phyloP scores from a whole-genome alignment of 2,888 invertebrate genomes.

The Lycophotia porphyrea region DNA sequence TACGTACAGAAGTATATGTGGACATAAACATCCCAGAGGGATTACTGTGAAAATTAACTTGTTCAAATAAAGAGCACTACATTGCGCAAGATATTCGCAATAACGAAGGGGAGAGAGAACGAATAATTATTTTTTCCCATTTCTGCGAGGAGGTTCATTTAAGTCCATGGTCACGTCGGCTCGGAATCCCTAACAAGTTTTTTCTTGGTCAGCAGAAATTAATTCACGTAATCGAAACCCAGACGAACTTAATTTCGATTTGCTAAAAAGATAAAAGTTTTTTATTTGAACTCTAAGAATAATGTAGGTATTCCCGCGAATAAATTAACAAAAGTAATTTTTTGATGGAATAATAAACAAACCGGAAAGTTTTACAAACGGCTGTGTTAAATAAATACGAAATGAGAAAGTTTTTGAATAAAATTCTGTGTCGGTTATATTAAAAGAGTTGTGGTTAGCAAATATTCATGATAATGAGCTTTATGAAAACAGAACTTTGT shows the following conservation, averaged over 20 bases:
- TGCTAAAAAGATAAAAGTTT: conserved; percentile 52
- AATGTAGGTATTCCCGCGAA: conserved; percentile 2
- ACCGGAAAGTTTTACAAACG: conserved; percentile 33
- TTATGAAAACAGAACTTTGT: conserved; percentile 3
- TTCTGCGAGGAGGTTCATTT: conserved; percentile 69
- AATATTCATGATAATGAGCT: conserved; percentile 37
- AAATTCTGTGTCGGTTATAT: conserved; percentile 21
- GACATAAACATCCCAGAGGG: conserved; percentile 47
- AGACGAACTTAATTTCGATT: conserved; percentile 66
- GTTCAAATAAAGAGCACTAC: conserved; percentile 69
- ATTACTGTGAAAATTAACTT: conserved; percentile 69
- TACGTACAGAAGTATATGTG: conserved; percentile 27
- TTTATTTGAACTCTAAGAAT: conserved; percentile 28
- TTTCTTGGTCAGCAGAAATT: conserved; percentile 74
- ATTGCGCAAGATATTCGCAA: conserved; percentile 66
- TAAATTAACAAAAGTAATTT: conserved; percentile 33
- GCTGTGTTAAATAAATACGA: conserved; percentile 34
- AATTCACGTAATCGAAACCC: conserved; percentile 72
- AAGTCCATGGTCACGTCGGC: conserved; percentile 71
- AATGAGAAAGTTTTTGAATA: conserved; percentile 37
- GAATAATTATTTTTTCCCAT: conserved; percentile 73
- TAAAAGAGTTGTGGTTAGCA: conserved; percentile 20
- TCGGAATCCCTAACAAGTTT: conserved; percentile 71
- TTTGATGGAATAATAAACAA: conserved; percentile 50
- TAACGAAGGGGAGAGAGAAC: conserved; percentile 60